Evolutionary conservation across 2,797 vertebrate genomes (phyloP).

Genomic region (Xiphorhynchus erythropygius): DNA sequence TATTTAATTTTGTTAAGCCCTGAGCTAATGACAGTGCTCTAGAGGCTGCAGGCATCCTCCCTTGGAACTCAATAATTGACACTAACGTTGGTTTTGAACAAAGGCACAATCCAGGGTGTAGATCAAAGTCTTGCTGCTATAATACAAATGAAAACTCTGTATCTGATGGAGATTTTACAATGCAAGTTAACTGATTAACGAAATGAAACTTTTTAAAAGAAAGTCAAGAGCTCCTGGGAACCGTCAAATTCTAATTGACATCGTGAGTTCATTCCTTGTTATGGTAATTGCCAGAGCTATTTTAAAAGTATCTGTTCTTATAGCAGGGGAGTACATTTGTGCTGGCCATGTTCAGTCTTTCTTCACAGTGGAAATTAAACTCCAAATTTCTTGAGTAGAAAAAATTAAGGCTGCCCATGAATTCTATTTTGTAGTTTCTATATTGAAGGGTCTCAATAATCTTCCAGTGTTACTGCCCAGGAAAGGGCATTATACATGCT

Average conservation of each 20-base stretch:
- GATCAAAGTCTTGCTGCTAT: not conserved
- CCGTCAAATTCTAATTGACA: not conserved
- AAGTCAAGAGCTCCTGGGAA: not conserved
- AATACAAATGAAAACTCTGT: not conserved
- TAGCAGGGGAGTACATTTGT: not conserved
- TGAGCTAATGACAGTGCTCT: not conserved
- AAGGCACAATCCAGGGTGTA: not conserved
- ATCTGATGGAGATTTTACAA: not conserved
- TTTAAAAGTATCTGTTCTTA: constrained; percentile 30
- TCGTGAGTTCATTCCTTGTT: constrained; percentile 24
- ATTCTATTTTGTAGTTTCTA: not conserved
- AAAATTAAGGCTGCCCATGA: not conserved
- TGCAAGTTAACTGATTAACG: not conserved
- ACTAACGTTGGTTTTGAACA: not conserved
- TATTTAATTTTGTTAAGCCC: not conserved
- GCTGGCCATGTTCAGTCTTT: not conserved
- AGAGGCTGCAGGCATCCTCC: not conserved
- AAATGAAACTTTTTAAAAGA: not conserved
- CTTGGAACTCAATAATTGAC: not conserved
- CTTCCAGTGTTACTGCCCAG: not conserved
- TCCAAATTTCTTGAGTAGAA: not conserved
- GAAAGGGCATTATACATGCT: not conserved
- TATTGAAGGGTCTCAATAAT: not conserved
- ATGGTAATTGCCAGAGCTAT: constrained; percentile 41
- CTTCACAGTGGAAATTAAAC: not conserved